These are phyloP conservation scores for Masnerella sp. DNA, from an alignment of 2,888 invertebrate species.

Conservation along the genomic window DNA sequence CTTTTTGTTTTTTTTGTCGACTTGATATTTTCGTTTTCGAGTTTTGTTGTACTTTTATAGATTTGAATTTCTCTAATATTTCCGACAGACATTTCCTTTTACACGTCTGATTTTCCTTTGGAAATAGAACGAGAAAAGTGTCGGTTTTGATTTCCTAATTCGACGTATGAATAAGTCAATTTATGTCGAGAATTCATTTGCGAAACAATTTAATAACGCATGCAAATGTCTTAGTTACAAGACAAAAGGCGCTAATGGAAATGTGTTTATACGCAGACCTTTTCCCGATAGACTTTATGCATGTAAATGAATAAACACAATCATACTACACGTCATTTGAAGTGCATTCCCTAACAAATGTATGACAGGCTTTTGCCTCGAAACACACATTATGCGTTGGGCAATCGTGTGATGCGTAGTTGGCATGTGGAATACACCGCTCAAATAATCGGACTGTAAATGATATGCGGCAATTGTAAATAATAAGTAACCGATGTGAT, in stretches of 20 bases:
- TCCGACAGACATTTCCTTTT: no score
- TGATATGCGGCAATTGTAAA: slow-evolving; percentile 2
- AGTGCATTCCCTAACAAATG: slow-evolving; percentile 9
- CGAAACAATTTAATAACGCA: slow-evolving; percentile 13
- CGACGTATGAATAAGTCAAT: slow-evolving; percentile 12
- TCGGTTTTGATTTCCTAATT: neutral
- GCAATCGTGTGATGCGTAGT: slow-evolving; percentile 12
- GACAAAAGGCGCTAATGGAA: slow-evolving; percentile 5
- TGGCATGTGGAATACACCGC: neutral
- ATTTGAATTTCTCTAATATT: no score
- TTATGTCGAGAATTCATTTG: slow-evolving; percentile 7
- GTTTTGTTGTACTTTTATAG: no score
- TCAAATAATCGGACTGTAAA: neutral
- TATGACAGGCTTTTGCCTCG: slow-evolving; percentile 12
- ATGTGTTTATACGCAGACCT: slow-evolving; percentile 4
- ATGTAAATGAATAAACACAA: slow-evolving; percentile 2
- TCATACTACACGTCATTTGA: slow-evolving; percentile 7
- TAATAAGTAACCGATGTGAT: slow-evolving; percentile 10
- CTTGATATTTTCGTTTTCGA: no score
- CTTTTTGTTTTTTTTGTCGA: no score
- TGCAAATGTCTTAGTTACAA: slow-evolving; percentile 15
- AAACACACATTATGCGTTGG: slow-evolving; percentile 9
- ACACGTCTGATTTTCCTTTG: no score
- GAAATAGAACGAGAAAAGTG: neutral
- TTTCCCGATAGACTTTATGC: slow-evolving; percentile 20